Base-by-base conservation (phyloP, 1,140 invertebrate species). In the Drosophila paulistorum region DNA sequence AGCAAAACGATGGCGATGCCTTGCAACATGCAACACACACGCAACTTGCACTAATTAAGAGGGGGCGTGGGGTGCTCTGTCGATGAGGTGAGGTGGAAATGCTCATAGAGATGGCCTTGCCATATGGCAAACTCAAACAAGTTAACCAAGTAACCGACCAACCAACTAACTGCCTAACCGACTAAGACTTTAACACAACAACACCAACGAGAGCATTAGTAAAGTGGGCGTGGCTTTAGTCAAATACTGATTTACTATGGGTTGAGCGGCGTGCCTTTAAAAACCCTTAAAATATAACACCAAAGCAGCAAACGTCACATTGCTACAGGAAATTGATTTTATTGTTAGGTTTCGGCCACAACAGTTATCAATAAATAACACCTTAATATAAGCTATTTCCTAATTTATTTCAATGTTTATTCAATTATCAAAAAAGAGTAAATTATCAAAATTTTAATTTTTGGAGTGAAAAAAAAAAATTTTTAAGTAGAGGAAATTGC, bases 41-140 rank as follows among this genome's bases (percentile, higher is more conserved):
- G 26, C 79, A 74, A 77, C 67, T 65, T 79, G 65, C 84, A 69
- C 85, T 87, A 89, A 90, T 89, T 87, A 81, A 89, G 75, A 77
- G 66, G 71, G 83, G 57, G 55, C 35, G 48, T 35, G 30, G 26
- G 39, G 6, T 33, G 55, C 2, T 37, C 39, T 48, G 48, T 20
- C 64, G 76, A 48, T 77, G 65, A 71, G 63, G 51, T 62, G 76
- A 39, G 13, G 30, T 30, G 30, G 30, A 30, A 30, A 45, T 41
- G 67, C 65, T 71, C 69, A 35, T 68, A 61, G 33, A 45, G 57
- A 71, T 77, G 74, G 75, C 74, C 68, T 66, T 65, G 74, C 77
- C 58, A 73, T 26, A 48, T 77, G 64, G 60, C 60, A 11, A 37
- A 45, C 62, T 59, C 61, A 70, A 76, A 77, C 74, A 65, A 77